phyloP scores from a whole-genome alignment of 2,113 vertebrate genomes.

The Sturnus vulgaris region DNA sequence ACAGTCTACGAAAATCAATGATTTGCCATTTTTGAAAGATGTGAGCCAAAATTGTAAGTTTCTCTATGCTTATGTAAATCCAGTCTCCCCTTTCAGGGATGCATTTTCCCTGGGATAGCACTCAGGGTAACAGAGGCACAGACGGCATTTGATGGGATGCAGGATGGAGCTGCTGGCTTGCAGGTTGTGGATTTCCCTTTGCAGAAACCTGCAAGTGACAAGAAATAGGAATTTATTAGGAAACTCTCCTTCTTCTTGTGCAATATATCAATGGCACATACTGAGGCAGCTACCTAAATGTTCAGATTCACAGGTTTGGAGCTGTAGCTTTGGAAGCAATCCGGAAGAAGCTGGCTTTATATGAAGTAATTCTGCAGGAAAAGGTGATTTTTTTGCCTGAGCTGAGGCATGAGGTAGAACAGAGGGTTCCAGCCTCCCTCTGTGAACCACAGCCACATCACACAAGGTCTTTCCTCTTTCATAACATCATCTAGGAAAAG shows the following conservation, averaged over 20 bases:
- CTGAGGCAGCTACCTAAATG: background rate
- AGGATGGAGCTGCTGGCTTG: background rate
- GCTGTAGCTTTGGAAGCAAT: background rate
- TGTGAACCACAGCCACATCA: background rate
- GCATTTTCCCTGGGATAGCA: background rate
- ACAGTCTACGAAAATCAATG: background rate
- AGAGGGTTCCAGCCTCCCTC: background rate
- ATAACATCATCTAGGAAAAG: background rate
- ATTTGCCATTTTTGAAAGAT: background rate
- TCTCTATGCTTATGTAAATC: background rate
- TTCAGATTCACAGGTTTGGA: background rate
- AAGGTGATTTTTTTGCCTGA: background rate
- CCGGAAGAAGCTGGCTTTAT: background rate
- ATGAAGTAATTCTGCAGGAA: accelerated
- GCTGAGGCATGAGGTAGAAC: background rate
- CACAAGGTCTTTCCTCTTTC: background rate
- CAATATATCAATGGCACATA: background rate
- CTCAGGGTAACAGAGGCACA: background rate
- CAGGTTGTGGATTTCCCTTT: background rate
- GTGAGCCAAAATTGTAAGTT: background rate
- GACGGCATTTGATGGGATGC: background rate
- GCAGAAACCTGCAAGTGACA: background rate
- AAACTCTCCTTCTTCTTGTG: background rate
- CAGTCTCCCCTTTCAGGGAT: background rate
- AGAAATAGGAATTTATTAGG: background rate